phyloP scores from a whole-genome alignment of 1,140 invertebrate genomes.

The Drosophila eugracilis region DNA sequence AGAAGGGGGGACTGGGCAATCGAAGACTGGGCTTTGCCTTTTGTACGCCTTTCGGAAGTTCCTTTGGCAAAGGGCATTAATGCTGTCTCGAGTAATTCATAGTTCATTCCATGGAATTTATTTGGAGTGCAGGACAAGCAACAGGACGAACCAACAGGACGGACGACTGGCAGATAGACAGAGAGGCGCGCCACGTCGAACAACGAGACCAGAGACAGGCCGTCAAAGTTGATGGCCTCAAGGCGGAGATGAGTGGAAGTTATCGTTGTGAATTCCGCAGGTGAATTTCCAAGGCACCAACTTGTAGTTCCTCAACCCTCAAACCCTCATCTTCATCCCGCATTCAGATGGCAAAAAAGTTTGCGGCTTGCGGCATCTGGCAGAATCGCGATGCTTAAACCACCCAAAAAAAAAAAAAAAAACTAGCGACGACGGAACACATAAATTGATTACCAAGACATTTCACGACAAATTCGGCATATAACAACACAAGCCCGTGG shows the following conservation, averaged over 20 bases:
- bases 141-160: constrained; percentile 12
- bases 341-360: constrained; percentile 14
- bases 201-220: constrained; percentile 10
- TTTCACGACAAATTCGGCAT: constrained; percentile 74
- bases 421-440: constrained; percentile 53
- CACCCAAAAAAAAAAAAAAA: too few relatives aligned
- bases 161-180: constrained; percentile 22
- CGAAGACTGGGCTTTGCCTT: not conserved
- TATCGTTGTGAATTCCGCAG: constrained; percentile 55
- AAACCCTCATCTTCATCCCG: not conserved
- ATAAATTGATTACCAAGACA: constrained; percentile 77
- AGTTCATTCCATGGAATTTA: not conserved
- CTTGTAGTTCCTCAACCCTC: not conserved
- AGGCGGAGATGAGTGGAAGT: constrained; percentile 41
- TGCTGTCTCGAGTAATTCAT: not conserved
- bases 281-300: constrained; percentile 33
- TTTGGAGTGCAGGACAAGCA: constrained; percentile 13
- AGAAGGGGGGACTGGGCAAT: too few relatives aligned
- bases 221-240: constrained; percentile 46
- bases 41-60: not conserved
- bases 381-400: constrained; percentile 29
- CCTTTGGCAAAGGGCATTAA: not conserved
- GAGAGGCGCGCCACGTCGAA: not conserved
- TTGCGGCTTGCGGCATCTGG: constrained; percentile 32
- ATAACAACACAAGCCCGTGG: constrained; percentile 56